These are phyloP conservation scores for Labeo rohita DNA, from an alignment of 2,113 vertebrate species.

Conservation along the genomic window DNA sequence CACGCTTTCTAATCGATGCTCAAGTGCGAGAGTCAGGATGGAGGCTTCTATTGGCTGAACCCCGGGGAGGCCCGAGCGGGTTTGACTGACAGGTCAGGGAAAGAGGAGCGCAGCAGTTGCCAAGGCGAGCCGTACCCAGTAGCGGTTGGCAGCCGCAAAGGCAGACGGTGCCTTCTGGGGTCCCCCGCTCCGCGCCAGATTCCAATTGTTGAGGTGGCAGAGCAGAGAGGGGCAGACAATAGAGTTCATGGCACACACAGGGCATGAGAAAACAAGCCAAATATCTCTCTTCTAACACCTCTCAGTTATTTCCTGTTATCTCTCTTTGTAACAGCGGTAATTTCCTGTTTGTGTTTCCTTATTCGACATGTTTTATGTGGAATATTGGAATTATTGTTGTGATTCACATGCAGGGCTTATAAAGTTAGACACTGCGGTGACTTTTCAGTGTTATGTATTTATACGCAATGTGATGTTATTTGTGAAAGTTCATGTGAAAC, in stretches of 20 bases:
- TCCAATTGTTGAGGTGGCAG: slow-evolving; percentile 53
- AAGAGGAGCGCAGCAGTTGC: slow-evolving; percentile 36
- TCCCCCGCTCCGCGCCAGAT: slow-evolving; percentile 46
- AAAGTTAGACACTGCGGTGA: neutral
- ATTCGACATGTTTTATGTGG: neutral
- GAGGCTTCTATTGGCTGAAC: slow-evolving; percentile 29
- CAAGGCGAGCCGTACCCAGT: slow-evolving; percentile 46
- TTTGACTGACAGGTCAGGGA: slow-evolving; percentile 63
- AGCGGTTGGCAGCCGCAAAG: slow-evolving; percentile 40
- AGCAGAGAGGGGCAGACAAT: slow-evolving; percentile 44
- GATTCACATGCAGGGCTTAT: neutral
- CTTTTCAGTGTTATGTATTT: neutral
- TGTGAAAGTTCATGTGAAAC: slow-evolving; percentile 17
- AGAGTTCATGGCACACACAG: slow-evolving; percentile 45
- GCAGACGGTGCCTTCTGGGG: slow-evolving; percentile 56
- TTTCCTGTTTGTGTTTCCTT: neutral
- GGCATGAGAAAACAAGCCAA: slow-evolving; percentile 40
- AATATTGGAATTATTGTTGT: neutral
- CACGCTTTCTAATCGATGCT: slow-evolving; percentile 53
- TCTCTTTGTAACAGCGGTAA: neutral
- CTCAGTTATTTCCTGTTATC: slow-evolving; percentile 1
- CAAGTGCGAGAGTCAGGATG: slow-evolving; percentile 26
- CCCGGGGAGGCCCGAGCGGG: slow-evolving; percentile 37
- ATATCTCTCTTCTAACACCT: slow-evolving; percentile 24
- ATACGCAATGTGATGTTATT: slow-evolving; percentile 1